A percentile compares a stretch with the other conserved stretches of the same genome.
Conservation (phyloP, 2,113 vertebrate species). For the Platysteira castanea region DNA sequence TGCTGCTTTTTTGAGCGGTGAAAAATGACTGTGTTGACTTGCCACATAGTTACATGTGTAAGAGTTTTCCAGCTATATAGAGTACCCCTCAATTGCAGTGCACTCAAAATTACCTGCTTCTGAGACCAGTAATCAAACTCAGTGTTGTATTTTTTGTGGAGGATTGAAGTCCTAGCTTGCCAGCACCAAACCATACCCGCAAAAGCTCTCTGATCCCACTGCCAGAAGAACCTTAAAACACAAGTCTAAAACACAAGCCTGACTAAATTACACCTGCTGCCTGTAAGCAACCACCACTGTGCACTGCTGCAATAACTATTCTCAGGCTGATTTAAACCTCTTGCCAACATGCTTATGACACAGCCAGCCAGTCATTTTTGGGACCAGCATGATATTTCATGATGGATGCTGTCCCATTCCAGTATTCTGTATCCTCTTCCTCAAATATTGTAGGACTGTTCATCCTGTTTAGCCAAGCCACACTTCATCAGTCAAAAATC, state of each 20-base stretch:
- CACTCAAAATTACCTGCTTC: not conserved
- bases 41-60: not conserved
- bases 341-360: not conserved
- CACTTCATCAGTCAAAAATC: not conserved
- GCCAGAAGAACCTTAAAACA: not conserved
- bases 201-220: not conserved
- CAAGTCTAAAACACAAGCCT: not conserved
- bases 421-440: not conserved
- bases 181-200: not conserved
- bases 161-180: not conserved
- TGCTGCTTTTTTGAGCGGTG: slow-evolving; percentile 1
- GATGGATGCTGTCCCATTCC: not conserved
- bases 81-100: not conserved
- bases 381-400: not conserved
- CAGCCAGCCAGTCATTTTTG: not conserved
- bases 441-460: not conserved
- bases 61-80: not conserved
- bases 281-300: not conserved
- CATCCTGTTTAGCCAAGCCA: not conserved
- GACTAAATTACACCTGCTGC: slow-evolving; percentile 12
- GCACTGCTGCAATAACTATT: not conserved
- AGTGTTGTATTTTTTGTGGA: not conserved
- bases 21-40: not conserved
- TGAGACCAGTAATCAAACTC: not conserved
- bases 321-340: not conserved